phyloP scores from a whole-genome alignment of 2,888 invertebrate genomes.

The Aphidoletes aphidimyza region DNA sequence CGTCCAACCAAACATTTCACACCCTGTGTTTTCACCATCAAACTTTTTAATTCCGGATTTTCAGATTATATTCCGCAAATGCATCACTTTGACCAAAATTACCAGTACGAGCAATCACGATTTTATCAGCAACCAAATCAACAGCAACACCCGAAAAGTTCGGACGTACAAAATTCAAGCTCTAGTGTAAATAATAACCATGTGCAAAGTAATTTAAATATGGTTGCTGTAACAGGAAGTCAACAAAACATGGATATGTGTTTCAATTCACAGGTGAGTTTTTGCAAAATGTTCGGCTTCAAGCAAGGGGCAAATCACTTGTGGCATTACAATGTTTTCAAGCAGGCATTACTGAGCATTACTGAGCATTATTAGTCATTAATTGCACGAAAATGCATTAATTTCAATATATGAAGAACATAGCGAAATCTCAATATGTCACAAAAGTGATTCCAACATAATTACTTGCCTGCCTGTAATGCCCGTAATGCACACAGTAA shows the following conservation, averaged over 20 bases:
- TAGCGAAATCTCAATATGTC: too few species aligned
- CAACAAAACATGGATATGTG: slow-evolving; percentile 66
- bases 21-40: neutral
- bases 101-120: slow-evolving; percentile 55
- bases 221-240: slow-evolving; percentile 64
- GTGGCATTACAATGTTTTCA: too few species aligned
- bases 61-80: slow-evolving; percentile 26
- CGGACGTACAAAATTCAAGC: slow-evolving; percentile 59
- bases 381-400: too few species aligned
- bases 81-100: slow-evolving; percentile 46
- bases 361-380: too few species aligned
- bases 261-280: slow-evolving; percentile 65
- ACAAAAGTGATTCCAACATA: too few species aligned
- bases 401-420: too few species aligned
- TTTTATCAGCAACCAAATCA: slow-evolving; percentile 9
- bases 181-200: slow-evolving; percentile 32
- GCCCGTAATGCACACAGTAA: too few species aligned
- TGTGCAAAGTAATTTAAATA: slow-evolving; percentile 59
- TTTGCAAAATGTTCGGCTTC: neutral
- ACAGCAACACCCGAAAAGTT: slow-evolving; percentile 60
- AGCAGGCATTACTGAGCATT: too few species aligned
- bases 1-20: too few species aligned
- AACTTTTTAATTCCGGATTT: neutral
- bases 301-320: too few species aligned
- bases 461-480: too few species aligned